Percentiles rank a stretch among this genome's conserved stretches.
These are phyloP conservation scores for Tetranychus cinnabarinus DNA, from an alignment of 1,140 invertebrate species.

Conservation along the genomic window DNA sequence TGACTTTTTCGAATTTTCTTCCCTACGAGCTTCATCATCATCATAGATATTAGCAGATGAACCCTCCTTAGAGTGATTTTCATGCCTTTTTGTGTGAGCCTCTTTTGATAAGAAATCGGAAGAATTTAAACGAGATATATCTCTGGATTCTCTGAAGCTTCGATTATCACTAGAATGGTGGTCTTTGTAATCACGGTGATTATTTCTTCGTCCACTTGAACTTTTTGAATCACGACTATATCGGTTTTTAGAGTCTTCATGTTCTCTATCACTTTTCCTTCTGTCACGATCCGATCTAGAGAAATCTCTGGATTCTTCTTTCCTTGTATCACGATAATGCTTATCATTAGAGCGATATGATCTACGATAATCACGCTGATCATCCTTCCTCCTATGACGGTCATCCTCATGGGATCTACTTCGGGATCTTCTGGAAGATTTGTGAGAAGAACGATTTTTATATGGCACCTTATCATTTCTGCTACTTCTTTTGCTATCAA, in stretches of 20 bases:
- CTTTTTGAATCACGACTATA: not conserved
- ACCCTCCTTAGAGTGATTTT: no score
- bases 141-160: not conserved
- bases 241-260: not conserved
- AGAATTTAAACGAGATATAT: not conserved
- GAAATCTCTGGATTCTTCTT: not conserved
- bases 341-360: not conserved
- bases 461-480: no score
- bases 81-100: no score
- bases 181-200: not conserved
- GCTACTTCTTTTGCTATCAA: no score
- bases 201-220: not conserved
- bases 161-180: not conserved
- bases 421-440: not conserved
- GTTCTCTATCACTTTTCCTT: not conserved
- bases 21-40: no score
- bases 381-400: not conserved
- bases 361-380: not conserved
- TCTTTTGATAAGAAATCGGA: no score
- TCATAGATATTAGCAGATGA: no score
- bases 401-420: not conserved
- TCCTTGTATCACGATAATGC: not conserved
- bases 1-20: no score
- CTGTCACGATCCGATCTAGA: not conserved
- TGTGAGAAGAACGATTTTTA: not conserved